Conservation (phyloP, 1,140 invertebrate species). For the Brachionus angularis region DNA sequence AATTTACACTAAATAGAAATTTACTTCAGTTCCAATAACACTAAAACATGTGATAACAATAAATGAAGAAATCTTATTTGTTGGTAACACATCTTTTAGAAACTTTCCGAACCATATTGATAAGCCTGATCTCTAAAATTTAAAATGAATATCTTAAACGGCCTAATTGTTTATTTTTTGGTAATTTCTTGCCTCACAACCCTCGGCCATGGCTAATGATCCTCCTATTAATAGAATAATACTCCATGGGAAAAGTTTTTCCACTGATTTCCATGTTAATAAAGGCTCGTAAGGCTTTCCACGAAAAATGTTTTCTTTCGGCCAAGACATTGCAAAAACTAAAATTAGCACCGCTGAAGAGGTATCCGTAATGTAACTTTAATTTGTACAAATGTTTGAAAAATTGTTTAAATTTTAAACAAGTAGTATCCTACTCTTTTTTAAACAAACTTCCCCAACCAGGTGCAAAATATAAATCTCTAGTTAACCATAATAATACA, state of each 20-base stretch:
- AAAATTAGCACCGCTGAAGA: conserved; percentile 75
- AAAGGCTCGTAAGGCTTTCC: conserved; percentile 5
- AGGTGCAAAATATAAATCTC: conserved; percentile 72
- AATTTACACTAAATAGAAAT: no score
- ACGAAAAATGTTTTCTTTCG: conserved; percentile 63
- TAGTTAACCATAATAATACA: conserved; percentile 77
- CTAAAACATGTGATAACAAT: conserved; percentile 22
- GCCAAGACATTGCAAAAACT: conserved; percentile 73
- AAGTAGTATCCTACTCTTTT: conserved; percentile 40
- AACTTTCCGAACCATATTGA: conserved; percentile 49
- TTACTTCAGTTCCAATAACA: conserved; percentile 48
- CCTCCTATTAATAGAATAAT: conserved; percentile 51
- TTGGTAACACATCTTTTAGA: conserved; percentile 43
- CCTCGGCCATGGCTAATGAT: conserved; percentile 16
- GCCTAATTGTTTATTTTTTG: not conserved
- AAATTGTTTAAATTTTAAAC: not conserved
- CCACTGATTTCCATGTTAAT: conserved; percentile 10
- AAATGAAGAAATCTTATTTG: not conserved
- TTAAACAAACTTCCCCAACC: conserved; percentile 64
- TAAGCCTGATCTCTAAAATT: conserved; percentile 47
- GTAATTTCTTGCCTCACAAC: conserved; percentile 45
- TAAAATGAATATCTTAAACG: not conserved
- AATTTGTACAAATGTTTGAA: no score
- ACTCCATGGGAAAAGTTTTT: conserved; percentile 55
- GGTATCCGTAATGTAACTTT: conserved; percentile 64